Conservation (phyloP, 2,888 invertebrate species). For the Rotaria socialis region DNA sequence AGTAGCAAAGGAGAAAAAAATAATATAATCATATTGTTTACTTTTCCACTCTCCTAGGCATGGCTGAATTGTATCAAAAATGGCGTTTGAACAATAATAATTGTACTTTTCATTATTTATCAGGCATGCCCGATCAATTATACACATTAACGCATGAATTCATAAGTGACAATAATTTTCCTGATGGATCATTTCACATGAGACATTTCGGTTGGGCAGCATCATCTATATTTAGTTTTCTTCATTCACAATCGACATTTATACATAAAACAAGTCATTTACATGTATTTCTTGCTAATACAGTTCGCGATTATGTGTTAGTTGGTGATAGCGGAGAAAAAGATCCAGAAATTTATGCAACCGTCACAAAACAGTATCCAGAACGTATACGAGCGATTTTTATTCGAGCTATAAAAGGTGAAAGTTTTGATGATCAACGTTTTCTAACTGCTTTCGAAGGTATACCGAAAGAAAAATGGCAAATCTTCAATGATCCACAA, state of each 20-base stretch:
- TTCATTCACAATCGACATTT: constrained; percentile 17
- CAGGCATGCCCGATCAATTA: not conserved
- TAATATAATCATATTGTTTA: not conserved
- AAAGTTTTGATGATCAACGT: not conserved
- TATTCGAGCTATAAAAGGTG: not conserved
- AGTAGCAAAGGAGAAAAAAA: no score
- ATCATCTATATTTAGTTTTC: not conserved
- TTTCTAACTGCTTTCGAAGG: not conserved
- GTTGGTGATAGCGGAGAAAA: constrained; percentile 14
- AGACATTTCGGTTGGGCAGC: constrained; percentile 31
- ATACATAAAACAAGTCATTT: not conserved
- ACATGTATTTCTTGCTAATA: not conserved
- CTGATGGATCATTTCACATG: constrained; percentile 25
- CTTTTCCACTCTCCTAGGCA: not conserved
- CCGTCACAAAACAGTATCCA: not conserved
- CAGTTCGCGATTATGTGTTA: constrained; percentile 21
- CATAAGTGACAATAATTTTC: not conserved
- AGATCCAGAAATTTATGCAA: constrained; percentile 25
- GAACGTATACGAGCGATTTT: constrained; percentile 4
- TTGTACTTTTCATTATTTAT: constrained; percentile 33
- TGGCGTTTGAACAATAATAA: not conserved
- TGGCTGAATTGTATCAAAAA: not conserved
- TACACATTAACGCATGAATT: constrained; percentile 9
- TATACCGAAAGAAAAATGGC: not conserved
- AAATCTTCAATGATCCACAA: not conserved